Base-by-base conservation (phyloP, 53 echinoderm and acorn worm species). In the Crossaster papposus region DNA sequence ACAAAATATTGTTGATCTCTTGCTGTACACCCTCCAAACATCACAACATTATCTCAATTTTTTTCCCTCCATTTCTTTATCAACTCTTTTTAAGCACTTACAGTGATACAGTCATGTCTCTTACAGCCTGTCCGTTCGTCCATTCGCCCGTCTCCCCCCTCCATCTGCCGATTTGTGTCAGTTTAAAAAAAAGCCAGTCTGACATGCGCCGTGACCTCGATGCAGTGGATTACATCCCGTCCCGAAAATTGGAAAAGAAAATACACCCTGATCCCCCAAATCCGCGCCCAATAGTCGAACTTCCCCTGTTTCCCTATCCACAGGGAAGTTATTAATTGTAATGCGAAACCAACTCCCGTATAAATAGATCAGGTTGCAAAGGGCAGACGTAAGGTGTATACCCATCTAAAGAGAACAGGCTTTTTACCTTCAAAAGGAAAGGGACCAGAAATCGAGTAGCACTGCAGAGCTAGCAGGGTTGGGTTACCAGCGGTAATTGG, bases 311-410 rank as follows among this genome's bases (percentile, higher is more conserved):
- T 22, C 14, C 14, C 9, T 75, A 31, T 75, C 15, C 34, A 14
- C 75, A 4, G 22, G 75, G 75, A 75, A 75, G 75, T 75, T 75
- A 75, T 75, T 75, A 75, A 75, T 75, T 33, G 34, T 75, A 75
- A 75, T 36, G 31, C 36, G 75, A 75, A 35, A 75, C 22, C 4
- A 36, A 75, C 14, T 3, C 34, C 36, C 20, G 37, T 20, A 70
- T 70, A 26, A 28, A 30, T 70, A 30, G 29, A 30, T 70, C 70
- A 8, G 12, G 70, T 70, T 70, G 28, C 31, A 70, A 70, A 70
- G 70, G 70, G 70, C 70, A 70, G 70, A 64, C 20, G 64, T 64
- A 64, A 70, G 58, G 58, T 58, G 58, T 58, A 20, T n/a, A n/a
- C n/a, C 58, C 58, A 58, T 58, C 58, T 15, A 17, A 58, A 28